A percentile compares a stretch with the other conserved stretches of the same genome.
These are phyloP conservation scores for Drosophila elegans DNA, from an alignment of 1,140 invertebrate genomes.

Conservation along the genomic window DNA sequence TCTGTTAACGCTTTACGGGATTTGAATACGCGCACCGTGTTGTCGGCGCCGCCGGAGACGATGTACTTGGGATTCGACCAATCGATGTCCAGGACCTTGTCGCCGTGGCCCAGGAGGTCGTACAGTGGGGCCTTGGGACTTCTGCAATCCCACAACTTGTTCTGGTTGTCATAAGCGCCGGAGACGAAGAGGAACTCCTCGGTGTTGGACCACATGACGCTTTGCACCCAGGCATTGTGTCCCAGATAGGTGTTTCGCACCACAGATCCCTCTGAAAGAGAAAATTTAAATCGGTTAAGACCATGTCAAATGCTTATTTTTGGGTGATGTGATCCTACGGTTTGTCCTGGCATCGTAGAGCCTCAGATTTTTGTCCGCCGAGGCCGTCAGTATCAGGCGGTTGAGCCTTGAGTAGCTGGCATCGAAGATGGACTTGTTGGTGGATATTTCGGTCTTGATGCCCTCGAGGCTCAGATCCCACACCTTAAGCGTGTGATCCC, in stretches of 20 bases:
- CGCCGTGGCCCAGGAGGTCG: constrained; percentile 96
- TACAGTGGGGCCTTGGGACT: constrained; percentile 96
- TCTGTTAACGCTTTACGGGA: constrained; percentile 85
- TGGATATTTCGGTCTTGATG: constrained; percentile 92
- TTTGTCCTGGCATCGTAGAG: constrained; percentile 96
- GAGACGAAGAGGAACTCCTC: constrained; percentile 96
- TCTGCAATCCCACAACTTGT: constrained; percentile 98
- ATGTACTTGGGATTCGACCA: constrained; percentile 96
- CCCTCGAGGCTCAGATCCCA: constrained; percentile 96
- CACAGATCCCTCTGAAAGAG: constrained; percentile 90
- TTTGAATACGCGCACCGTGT: constrained; percentile 96
- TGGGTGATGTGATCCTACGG: constrained; percentile 86
- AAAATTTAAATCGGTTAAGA: not conserved
- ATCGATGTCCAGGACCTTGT: constrained; percentile 96
- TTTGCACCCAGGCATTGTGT: constrained; percentile 96
- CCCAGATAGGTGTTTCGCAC: constrained; percentile 95
- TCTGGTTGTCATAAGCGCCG: constrained; percentile 94
- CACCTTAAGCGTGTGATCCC: constrained; percentile 97
- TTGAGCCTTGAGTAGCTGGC: constrained; percentile 92
- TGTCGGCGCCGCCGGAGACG: constrained; percentile 96
- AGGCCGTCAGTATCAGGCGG: constrained; percentile 92
- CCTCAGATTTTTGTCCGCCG: constrained; percentile 95
- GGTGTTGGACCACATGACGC: constrained; percentile 95
- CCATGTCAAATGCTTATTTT: not conserved
- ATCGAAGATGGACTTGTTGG: constrained; percentile 95